Base-by-base conservation (phyloP, 2,888 invertebrate species). In the Catotricha subobsoleta region DNA sequence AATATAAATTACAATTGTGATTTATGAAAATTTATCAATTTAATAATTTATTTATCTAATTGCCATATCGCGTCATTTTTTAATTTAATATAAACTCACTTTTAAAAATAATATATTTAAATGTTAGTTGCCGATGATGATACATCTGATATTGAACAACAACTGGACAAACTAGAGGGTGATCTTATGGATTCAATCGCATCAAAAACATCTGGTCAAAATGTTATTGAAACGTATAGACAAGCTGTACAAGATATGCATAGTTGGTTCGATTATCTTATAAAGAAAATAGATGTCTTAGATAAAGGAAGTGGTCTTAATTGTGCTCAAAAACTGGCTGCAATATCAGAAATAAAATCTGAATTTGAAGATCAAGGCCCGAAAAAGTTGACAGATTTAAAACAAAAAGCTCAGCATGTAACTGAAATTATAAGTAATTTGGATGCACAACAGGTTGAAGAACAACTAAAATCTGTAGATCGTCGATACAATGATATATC, bases 401-500 rank as follows among this genome's bases (percentile, higher is more conserved):
- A 80, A 55, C 58, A 67, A 34, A 68, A 81, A 38, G 79, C 79
- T 2, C 67, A 71, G 1, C 70, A 76, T 56, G 80, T 86, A 7
- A 76, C 76, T 43, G 78, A 81, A 46, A 75, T 82, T 20, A 81
- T 87, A 10, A 86, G 82, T 57, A 87, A 87, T 58, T 65, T 88
- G 47, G 90, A 90, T 55, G 80, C 82, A 0, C 87, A 90, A 55
- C 88, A 90, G 65, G 78, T 90, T 2, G 87, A 88, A 56, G 90
- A 90, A 57, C 84, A 84, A 71, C 69, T 84, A 57, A 86, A 84
- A 57, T 79, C 82, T 0, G 69, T 84, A 1, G 88, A 91, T 55
- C 71, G 88, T 47, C 72, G 84, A 46, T 80, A 84, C 53, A 80
- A 78, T 46, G 90, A 91, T 53, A 73, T 88, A 1, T 72, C 76